Evolutionary conservation across 2,797 vertebrate genomes (phyloP).

Genomic region (Arrhamphus sclerolepis): DNA sequence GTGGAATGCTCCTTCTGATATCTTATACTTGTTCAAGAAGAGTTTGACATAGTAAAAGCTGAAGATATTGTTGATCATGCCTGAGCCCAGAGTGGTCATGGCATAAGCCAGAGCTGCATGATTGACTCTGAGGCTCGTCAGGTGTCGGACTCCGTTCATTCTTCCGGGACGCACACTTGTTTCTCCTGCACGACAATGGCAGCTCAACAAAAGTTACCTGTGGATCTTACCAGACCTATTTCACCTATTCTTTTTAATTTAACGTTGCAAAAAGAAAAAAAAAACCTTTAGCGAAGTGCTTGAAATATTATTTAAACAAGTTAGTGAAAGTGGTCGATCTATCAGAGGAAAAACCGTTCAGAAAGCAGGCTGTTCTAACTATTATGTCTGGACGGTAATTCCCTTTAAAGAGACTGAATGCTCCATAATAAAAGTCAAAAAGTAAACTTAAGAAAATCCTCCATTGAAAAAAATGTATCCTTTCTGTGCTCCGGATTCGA

Average conservation of each 20-base stretch:
- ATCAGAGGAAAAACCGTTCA: not conserved
- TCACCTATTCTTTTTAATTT: not conserved
- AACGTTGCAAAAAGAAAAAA: constrained; percentile 14
- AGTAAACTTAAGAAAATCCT: too few relatives aligned
- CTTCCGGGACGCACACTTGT: constrained; percentile 11
- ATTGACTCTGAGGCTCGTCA: constrained; percentile 67
- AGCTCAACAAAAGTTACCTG: not conserved
- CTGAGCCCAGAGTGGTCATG: constrained; percentile 88
- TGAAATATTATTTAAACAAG: not conserved
- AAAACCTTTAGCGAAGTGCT: not conserved
- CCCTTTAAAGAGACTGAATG: too few relatives aligned
- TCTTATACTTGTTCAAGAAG: constrained; percentile 87
- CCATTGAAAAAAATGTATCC: too few relatives aligned
- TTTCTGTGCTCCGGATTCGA: not conserved
- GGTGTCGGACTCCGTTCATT: constrained; percentile 46
- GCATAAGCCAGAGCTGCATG: constrained; percentile 84
- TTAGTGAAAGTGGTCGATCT: not conserved
- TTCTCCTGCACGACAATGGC: constrained; percentile 27
- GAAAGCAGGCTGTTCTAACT: not conserved
- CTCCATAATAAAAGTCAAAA: too few relatives aligned
- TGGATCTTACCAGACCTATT: not conserved
- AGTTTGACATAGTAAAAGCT: constrained; percentile 95
- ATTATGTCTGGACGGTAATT: not conserved
- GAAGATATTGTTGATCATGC: constrained; percentile 92
- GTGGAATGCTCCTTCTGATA: constrained; percentile 88